phyloP scores from a whole-genome alignment of 2,888 invertebrate genomes.

The Hirtodrosophila confusa region DNA sequence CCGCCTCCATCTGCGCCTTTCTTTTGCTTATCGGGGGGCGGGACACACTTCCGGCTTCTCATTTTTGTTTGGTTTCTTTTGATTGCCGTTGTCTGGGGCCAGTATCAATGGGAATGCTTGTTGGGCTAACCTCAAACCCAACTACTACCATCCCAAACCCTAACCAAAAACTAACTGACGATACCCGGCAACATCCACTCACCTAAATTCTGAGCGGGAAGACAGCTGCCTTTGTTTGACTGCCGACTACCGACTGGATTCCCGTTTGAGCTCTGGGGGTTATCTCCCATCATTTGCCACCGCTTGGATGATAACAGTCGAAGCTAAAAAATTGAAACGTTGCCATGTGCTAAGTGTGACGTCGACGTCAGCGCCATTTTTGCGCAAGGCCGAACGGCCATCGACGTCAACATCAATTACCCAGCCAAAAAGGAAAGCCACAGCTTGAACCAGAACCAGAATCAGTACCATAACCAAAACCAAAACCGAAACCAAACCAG shows the following conservation, averaged over 20 bases:
- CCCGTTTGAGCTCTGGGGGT: constrained; percentile 4
- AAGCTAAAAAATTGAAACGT: constrained; percentile 3
- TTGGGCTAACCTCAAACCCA: constrained; percentile 15
- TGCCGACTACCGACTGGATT: constrained; percentile 10
- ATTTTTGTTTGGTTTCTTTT: constrained; percentile 51
- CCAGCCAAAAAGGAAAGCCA: constrained; percentile 3
- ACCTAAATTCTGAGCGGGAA: constrained; percentile 42
- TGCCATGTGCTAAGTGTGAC: constrained; percentile 17
- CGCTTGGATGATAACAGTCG: constrained; percentile 24
- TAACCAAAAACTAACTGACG: constrained; percentile 9
- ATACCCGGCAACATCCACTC: constrained; percentile 26
- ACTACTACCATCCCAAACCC: constrained; percentile 2
- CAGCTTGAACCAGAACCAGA: constrained; percentile 4
- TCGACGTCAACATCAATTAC: constrained; percentile 39
- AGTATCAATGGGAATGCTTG: constrained; percentile 42
- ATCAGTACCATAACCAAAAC: constrained; percentile 2
- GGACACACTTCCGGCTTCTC: constrained; percentile 54
- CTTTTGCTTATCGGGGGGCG: not conserved
- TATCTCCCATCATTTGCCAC: constrained; percentile 30
- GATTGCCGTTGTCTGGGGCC: constrained; percentile 30
- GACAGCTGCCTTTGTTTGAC: constrained; percentile 44
- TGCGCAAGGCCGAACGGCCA: constrained; percentile 11
- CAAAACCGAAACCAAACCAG: too few species aligned
- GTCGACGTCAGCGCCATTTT: constrained; percentile 7
- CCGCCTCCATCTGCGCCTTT: not conserved